Percentiles rank a stretch among this genome's conserved stretches.
Conservation (phyloP, 2,797 vertebrate species). For the Sciurus vulgaris region DNA sequence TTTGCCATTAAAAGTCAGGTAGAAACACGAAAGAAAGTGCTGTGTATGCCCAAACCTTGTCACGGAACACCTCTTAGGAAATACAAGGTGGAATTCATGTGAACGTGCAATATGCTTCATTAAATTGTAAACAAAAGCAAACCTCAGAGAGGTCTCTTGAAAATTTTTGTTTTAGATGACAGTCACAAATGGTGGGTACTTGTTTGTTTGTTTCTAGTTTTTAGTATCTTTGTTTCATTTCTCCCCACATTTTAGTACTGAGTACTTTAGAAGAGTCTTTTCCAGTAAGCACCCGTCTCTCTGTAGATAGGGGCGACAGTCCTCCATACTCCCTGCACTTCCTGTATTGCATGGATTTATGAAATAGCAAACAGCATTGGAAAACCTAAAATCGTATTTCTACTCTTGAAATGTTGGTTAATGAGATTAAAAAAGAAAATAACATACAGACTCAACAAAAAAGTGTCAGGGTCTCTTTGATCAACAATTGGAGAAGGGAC, state of each 20-base stretch:
- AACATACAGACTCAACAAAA: background rate
- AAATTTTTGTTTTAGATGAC: background rate
- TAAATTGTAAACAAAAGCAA: background rate
- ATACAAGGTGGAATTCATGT: background rate
- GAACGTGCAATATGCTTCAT: background rate
- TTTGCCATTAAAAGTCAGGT: background rate
- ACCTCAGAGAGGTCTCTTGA: background rate
- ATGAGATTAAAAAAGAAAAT: background rate
- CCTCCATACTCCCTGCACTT: background rate
- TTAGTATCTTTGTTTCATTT: no score
- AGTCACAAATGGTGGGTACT: background rate
- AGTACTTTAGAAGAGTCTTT: background rate
- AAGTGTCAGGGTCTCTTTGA: background rate
- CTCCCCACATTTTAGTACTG: no score
- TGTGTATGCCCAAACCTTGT: background rate
- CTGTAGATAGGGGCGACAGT: background rate
- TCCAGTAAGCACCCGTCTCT: background rate
- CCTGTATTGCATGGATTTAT: background rate
- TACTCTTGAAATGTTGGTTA: background rate
- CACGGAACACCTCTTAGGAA: background rate
- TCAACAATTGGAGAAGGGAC: background rate
- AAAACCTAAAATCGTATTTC: conserved; percentile 14
- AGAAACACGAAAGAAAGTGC: background rate
- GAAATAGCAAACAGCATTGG: background rate
- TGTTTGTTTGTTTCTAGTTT: background rate